A percentile compares a stretch with the other conserved stretches of the same genome.
These are phyloP conservation scores for Littorina saxatilis DNA, from an alignment of 1,140 invertebrate genomes.

Conservation along the genomic window DNA sequence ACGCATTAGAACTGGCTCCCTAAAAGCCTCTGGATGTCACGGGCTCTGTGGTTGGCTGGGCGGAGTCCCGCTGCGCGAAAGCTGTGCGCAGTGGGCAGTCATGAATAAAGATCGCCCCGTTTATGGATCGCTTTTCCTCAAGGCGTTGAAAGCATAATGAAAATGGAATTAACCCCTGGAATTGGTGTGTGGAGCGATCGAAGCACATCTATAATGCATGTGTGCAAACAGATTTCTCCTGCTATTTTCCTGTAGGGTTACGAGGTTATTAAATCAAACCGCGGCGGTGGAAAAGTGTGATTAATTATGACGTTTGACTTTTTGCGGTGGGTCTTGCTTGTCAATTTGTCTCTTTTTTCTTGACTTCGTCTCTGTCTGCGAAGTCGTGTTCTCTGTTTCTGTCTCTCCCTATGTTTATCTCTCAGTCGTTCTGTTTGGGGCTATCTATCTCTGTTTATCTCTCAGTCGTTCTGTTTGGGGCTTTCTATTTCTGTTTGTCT, in stretches of 20 bases:
- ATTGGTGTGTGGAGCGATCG: constrained; percentile 8
- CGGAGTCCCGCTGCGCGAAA: constrained; percentile 25
- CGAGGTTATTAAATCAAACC: too few relatives aligned
- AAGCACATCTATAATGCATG: constrained; percentile 30
- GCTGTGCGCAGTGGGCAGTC: neutral
- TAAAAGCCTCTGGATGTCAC: too few relatives aligned
- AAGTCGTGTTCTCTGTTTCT: neutral
- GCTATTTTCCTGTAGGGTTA: neutral
- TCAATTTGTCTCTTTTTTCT: too few relatives aligned
- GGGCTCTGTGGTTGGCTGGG: constrained; percentile 13
- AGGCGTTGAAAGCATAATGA: constrained; percentile 27
- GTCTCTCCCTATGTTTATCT: neutral
- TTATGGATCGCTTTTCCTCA: constrained; percentile 17
- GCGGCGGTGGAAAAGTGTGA: too few relatives aligned
- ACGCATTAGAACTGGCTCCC: too few relatives aligned
- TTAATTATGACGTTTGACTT: neutral
- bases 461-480: neutral
- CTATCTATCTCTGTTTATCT: neutral
- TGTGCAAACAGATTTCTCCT: constrained; percentile 27
- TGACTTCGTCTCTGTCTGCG: too few relatives aligned
- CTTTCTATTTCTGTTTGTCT: neutral
- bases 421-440: too few relatives aligned
- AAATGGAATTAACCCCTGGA: constrained; percentile 25
- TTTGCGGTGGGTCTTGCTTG: neutral
- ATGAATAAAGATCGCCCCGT: constrained; percentile 27